Conservation (phyloP, 2,797 vertebrate species). For the Loris lydekkerianus region DNA sequence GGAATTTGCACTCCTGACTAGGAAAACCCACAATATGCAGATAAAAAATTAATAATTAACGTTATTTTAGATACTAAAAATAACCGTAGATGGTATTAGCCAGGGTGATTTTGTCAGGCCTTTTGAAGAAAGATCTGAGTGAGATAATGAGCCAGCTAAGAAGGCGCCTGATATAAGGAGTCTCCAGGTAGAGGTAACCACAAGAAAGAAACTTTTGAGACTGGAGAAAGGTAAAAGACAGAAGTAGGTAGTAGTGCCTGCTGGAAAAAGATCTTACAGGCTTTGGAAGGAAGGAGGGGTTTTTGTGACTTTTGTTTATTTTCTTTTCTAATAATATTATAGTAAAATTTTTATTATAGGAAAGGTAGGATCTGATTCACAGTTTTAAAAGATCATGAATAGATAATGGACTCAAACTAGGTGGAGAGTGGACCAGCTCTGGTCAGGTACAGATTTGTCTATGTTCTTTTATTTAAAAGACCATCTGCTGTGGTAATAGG, state of each 20-base stretch:
- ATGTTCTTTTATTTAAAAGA: not conserved
- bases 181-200: not conserved
- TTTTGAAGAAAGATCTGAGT: not conserved
- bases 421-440: not conserved
- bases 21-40: not conserved
- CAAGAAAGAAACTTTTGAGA: not conserved
- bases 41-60: slow-evolving; percentile 38
- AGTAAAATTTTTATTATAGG: not conserved
- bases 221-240: not conserved
- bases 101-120: not conserved
- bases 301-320: not conserved
- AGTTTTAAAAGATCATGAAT: not conserved
- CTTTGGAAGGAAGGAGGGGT: not conserved
- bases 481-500: too few relatives aligned
- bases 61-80: not conserved
- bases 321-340: not conserved
- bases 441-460: not conserved
- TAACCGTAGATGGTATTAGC: not conserved
- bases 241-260: not conserved
- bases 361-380: not conserved
- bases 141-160: not conserved
- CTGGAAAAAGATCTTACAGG: not conserved
- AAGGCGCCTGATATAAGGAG: not conserved
- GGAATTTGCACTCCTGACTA: slow-evolving; percentile 1
- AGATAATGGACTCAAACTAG: not conserved